A percentile compares a stretch with the other conserved stretches of the same genome.
Evolutionary conservation across 2,888 invertebrate genomes (phyloP).

Genomic region (Mycogona germanica): DNA sequence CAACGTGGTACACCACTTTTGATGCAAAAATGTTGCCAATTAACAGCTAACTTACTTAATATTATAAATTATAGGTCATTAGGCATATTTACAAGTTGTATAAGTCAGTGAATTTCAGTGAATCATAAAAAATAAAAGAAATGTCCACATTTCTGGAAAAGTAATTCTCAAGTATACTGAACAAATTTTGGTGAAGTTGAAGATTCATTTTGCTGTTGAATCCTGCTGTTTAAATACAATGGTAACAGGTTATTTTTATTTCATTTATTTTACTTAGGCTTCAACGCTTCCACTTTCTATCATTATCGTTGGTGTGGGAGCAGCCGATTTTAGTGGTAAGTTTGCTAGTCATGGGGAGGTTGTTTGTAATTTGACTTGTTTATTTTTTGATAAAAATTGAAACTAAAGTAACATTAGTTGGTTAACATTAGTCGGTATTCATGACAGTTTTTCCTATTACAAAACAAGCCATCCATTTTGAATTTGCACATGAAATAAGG

Average conservation of each 20-base stretch:
- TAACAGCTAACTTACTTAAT: too few species aligned
- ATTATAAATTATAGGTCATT: too few species aligned
- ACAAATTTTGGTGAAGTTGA: not conserved
- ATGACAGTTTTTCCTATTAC: too few species aligned
- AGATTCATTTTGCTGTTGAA: not conserved
- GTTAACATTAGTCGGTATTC: too few species aligned
- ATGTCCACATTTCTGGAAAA: not conserved
- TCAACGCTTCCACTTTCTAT: slow-evolving; percentile 43
- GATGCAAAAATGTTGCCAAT: too few species aligned
- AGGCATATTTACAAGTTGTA: too few species aligned
- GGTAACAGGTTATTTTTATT: not conserved
- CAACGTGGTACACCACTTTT: too few species aligned
- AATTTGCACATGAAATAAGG: too few species aligned
- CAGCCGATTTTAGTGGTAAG: slow-evolving; percentile 43
- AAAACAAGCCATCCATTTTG: too few species aligned
- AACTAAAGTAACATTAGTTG: too few species aligned
- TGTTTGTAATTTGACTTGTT: not conserved
- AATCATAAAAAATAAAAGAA: slow-evolving; percentile 2
- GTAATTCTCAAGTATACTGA: not conserved
- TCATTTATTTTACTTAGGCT: slow-evolving; percentile 31
- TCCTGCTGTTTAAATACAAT: not conserved
- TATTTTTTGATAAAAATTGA: not conserved
- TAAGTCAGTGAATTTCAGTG: too few species aligned
- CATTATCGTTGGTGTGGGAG: slow-evolving; percentile 49
- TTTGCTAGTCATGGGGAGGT: too few species aligned